Percentiles rank a stretch among this genome's conserved stretches.
phyloP scores from a whole-genome alignment of 2,888 invertebrate species.

The Volucella zonaria region DNA sequence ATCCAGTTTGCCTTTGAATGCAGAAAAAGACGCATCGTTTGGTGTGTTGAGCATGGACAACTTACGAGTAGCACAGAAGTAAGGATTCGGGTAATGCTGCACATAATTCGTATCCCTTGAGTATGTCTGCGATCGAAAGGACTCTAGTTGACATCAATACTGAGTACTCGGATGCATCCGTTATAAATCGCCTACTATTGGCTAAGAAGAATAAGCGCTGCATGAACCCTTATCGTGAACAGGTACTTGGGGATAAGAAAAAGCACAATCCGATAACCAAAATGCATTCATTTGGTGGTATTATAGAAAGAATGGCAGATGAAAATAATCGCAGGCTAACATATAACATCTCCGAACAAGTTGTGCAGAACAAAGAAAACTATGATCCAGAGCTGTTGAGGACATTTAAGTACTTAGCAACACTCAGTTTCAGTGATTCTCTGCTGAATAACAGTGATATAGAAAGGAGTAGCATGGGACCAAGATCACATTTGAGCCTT shows the following conservation, averaged over 20 bases:
- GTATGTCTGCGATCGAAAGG: conserved; percentile 80
- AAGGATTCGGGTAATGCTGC: conserved; percentile 76
- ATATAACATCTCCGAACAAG: conserved; percentile 28
- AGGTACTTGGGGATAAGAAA: conserved; percentile 1
- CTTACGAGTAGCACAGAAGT: conserved; percentile 77
- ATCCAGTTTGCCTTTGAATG: conserved; percentile 43
- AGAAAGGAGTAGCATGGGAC: conserved; percentile 75
- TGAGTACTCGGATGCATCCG: conserved; percentile 77
- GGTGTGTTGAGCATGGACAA: no score
- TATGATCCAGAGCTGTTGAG: conserved; percentile 72
- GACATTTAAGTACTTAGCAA: conserved; percentile 76
- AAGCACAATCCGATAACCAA: neutral
- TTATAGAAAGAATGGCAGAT: conserved; percentile 27
- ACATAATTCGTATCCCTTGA: conserved; percentile 78
- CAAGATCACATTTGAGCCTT: conserved; percentile 78
- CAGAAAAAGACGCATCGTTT: conserved; percentile 60
- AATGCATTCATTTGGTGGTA: conserved; percentile 27
- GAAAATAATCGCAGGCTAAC: neutral
- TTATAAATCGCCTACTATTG: no score
- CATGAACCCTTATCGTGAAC: conserved; percentile 51
- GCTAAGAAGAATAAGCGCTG: conserved; percentile 60
- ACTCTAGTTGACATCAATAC: conserved; percentile 79
- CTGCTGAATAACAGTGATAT: conserved; percentile 78
- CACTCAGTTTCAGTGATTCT: conserved; percentile 80
- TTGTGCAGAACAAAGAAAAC: conserved; percentile 79